Evolutionary conservation across 1,140 invertebrate species (phyloP).

Genomic region (Archivesica marissinica): DNA sequence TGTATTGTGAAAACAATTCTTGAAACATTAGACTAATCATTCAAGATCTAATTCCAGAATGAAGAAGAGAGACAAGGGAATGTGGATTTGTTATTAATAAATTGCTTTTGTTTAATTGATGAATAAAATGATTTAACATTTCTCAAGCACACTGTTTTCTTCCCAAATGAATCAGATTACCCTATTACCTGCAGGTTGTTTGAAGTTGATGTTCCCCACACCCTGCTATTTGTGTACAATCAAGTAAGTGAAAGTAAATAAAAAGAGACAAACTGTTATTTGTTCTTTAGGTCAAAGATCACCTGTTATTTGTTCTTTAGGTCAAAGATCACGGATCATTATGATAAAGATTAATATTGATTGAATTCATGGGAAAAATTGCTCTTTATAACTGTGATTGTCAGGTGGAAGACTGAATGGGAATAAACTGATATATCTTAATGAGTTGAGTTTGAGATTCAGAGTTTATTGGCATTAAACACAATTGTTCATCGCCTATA

Average conservation of each 20-base stretch:
- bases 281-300: slow-evolving; percentile 50
- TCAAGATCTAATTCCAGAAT: too few relatives aligned
- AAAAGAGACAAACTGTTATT: slow-evolving; percentile 60
- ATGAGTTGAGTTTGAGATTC: too few relatives aligned
- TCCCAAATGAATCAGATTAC: not conserved
- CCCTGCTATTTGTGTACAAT: slow-evolving; percentile 31
- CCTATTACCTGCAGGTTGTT: slow-evolving; percentile 34
- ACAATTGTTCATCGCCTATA: too few relatives aligned
- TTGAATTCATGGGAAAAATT: slow-evolving; percentile 43
- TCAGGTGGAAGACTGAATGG: not conserved
- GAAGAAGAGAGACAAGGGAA: too few relatives aligned
- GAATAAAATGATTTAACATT: too few relatives aligned
- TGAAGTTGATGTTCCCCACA: slow-evolving; percentile 26
- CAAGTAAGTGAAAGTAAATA: slow-evolving; percentile 60
- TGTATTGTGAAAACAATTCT: too few relatives aligned
- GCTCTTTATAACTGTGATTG: not conserved
- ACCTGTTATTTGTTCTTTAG: slow-evolving; percentile 51
- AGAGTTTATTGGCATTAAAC: too few relatives aligned
- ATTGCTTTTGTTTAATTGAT: too few relatives aligned
- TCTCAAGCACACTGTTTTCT: slow-evolving; percentile 22
- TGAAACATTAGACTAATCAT: too few relatives aligned
- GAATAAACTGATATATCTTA: too few relatives aligned
- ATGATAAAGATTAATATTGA: slow-evolving; percentile 60
- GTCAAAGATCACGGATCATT: slow-evolving; percentile 53
- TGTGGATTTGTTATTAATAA: too few relatives aligned